A percentile compares a stretch with the other conserved stretches of the same genome.
Evolutionary conservation across 2,888 invertebrate genomes (phyloP).

Genomic region (Hemicrepidius hirtus): DNA sequence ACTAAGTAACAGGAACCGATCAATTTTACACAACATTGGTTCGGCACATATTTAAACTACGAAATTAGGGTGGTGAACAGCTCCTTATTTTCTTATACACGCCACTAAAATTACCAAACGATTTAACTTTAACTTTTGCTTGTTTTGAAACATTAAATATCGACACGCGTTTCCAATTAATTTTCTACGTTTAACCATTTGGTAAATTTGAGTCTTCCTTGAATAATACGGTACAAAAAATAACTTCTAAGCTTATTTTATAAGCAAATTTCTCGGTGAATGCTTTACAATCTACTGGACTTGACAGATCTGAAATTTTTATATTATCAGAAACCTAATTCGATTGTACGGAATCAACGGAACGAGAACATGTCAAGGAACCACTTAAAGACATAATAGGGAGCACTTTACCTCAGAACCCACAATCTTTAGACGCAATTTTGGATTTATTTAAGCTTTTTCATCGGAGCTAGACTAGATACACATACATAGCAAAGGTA

Average conservation of each 20-base stretch:
- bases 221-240: too few species aligned
- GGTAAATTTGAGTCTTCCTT: conserved; percentile 6
- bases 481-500: conserved; percentile 39
- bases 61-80: conserved; percentile 55
- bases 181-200: conserved; percentile 25
- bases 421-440: conserved; percentile 56
- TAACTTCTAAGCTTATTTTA: not conserved
- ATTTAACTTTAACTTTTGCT: conserved; percentile 26
- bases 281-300: not conserved
- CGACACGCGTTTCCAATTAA: conserved; percentile 47
- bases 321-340: conserved; percentile 21
- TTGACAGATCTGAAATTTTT: conserved; percentile 16
- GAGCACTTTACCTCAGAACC: conserved; percentile 57
- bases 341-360: conserved; percentile 49
- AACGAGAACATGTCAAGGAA: conserved; percentile 59
- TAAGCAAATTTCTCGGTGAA: not conserved
- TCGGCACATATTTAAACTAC: conserved; percentile 59
- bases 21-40: conserved; percentile 71
- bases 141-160: conserved; percentile 1
- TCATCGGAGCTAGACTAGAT: conserved; percentile 26
- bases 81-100: conserved; percentile 49
- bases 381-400: conserved; percentile 58
- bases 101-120: conserved; percentile 42
- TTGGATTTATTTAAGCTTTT: conserved; percentile 53
- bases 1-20: conserved; percentile 68